phyloP scores from a whole-genome alignment of 1,140 invertebrate species.

The Liolophura sinensis region DNA sequence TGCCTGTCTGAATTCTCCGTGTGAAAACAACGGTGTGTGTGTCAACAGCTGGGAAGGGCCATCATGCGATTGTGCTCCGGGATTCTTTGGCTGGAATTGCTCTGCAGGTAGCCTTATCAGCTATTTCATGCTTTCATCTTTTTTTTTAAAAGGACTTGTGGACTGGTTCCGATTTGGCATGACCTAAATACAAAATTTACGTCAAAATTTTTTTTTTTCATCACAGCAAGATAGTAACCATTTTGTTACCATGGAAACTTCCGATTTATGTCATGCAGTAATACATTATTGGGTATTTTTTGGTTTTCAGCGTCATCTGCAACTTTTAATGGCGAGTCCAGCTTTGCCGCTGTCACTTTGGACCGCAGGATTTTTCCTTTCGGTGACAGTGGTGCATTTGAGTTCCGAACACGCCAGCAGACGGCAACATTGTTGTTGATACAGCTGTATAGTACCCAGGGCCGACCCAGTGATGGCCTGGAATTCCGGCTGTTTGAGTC shows the following conservation, averaged over 20 bases:
- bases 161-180: too few species aligned
- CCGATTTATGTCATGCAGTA: too few species aligned
- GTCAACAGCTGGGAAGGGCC: slow-evolving; percentile 23
- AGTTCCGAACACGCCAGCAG: slow-evolving; percentile 33
- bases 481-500: slow-evolving; percentile 18
- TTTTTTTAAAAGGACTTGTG: too few species aligned
- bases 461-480: slow-evolving; percentile 8
- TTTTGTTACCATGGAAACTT: too few species aligned
- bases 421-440: slow-evolving; percentile 31
- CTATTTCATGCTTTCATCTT: background rate
- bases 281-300: too few species aligned
- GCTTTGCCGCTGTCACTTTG: slow-evolving; percentile 27
- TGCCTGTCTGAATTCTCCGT: slow-evolving; percentile 23
- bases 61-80: slow-evolving; percentile 25
- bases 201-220: background rate
- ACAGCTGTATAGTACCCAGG: slow-evolving; percentile 19
- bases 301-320: slow-evolving; percentile 21
- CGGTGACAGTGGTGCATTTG: slow-evolving; percentile 28
- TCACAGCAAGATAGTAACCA: too few species aligned
- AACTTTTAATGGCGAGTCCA: slow-evolving; percentile 36
- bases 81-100: slow-evolving; percentile 34
- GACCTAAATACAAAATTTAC: background rate
- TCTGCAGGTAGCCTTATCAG: slow-evolving; percentile 33
- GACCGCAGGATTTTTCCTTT: slow-evolving; percentile 33
- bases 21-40: slow-evolving; percentile 32